Conservation (phyloP, 2,888 invertebrate genomes). For the Lomographa bimaculata region DNA sequence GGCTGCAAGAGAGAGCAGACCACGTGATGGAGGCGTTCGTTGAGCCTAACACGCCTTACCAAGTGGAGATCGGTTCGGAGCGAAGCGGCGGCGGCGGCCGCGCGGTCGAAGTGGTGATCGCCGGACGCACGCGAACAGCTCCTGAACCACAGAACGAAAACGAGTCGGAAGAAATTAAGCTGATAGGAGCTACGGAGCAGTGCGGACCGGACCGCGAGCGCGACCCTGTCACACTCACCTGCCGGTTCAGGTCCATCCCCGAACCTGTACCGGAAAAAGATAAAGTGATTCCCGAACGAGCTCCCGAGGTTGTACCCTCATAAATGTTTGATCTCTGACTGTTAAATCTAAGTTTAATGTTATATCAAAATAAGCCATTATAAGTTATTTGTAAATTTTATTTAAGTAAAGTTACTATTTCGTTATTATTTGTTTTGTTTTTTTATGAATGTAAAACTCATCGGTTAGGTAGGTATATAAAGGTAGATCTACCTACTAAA, state of each 20-base stretch:
- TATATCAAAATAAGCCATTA: conserved; percentile 37
- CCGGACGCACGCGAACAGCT: conserved; percentile 55
- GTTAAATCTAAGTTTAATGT: conserved; percentile 47
- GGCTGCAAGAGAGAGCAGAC: conserved; percentile 67
- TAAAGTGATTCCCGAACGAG: conserved; percentile 23
- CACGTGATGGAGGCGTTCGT: conserved; percentile 80
- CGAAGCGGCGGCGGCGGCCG: conserved; percentile 52
- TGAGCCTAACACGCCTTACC: conserved; percentile 87
- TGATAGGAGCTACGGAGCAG: conserved; percentile 88
- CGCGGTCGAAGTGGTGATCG: conserved; percentile 66
- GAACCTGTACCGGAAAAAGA: conserved; percentile 7
- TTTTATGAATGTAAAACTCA: too few relatives aligned
- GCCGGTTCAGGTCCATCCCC: conserved; percentile 39
- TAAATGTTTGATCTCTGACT: conserved; percentile 50
- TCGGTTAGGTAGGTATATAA: too few relatives aligned
- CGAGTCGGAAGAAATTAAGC: conserved; percentile 65
- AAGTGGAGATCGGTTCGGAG: conserved; percentile 84
- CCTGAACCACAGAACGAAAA: conserved; percentile 46
- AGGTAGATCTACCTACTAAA: too few relatives aligned
- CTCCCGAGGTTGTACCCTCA: conserved; percentile 57
- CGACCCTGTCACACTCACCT: conserved; percentile 87
- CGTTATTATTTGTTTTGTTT: too few relatives aligned
- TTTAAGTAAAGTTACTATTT: conserved; percentile 12
- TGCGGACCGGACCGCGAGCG: conserved; percentile 89
- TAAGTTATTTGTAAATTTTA: conserved; percentile 29